Evolutionary conservation across 2,888 invertebrate genomes (phyloP).

Genomic region (Steinernema hermaphroditum): DNA sequence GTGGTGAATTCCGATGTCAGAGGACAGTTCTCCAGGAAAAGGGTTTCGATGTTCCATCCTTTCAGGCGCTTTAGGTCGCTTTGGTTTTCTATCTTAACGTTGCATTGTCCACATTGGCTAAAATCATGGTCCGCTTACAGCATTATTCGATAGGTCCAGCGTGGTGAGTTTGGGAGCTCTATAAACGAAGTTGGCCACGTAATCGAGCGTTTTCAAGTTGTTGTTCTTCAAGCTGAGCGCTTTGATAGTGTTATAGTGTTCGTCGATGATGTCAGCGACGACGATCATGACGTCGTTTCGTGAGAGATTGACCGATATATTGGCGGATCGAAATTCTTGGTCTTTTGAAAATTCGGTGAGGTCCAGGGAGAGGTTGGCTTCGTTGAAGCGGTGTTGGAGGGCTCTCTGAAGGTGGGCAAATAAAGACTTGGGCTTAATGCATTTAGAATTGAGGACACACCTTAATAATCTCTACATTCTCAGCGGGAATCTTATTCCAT

Average conservation of each 20-base stretch:
- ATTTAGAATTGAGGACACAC: conserved; percentile 33
- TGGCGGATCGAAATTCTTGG: conserved; percentile 43
- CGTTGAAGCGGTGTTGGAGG: conserved; percentile 51
- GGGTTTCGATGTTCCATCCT: conserved; percentile 52
- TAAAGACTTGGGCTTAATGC: too few species aligned
- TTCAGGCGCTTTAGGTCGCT: conserved; percentile 53
- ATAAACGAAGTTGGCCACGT: conserved; percentile 48
- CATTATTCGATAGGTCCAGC: conserved; percentile 61
- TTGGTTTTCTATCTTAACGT: conserved; percentile 52
- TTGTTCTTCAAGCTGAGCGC: conserved; percentile 56
- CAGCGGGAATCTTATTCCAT: conserved; percentile 39
- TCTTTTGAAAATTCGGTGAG: conserved; percentile 54
- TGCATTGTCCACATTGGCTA: neutral
- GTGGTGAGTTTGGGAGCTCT: conserved; percentile 55
- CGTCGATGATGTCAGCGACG: conserved; percentile 55
- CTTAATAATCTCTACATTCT: conserved; percentile 38
- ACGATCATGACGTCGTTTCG: conserved; percentile 61
- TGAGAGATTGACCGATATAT: conserved; percentile 49
- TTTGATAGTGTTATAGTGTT: conserved; percentile 49
- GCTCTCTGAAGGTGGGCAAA: conserved; percentile 56
- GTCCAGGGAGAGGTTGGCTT: conserved; percentile 51
- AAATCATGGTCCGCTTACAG: conserved; percentile 37
- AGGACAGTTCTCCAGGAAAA: conserved; percentile 63
- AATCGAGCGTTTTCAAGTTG: conserved; percentile 54
- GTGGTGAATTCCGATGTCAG: conserved; percentile 45